Conservation (phyloP, 2,797 vertebrate species). For the Tokudaia muenninki region DNA sequence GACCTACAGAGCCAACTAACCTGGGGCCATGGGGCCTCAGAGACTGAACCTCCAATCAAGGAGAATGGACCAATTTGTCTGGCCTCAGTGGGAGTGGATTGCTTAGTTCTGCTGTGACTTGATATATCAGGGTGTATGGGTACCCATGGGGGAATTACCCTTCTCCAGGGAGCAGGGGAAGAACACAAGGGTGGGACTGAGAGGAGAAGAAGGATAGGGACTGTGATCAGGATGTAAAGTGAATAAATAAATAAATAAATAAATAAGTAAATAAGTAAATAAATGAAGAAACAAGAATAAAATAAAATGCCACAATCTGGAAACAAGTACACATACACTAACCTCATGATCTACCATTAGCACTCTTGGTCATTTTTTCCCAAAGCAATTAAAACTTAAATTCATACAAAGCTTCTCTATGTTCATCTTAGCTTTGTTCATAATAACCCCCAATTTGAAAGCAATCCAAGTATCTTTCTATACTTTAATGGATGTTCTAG, state of each 20-base stretch:
- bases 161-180: background rate
- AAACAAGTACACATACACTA: background rate
- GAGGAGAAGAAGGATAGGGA: no score
- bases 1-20: background rate
- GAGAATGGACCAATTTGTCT: background rate
- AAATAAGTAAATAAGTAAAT: background rate
- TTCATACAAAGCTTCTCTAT: background rate
- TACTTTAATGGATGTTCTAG: background rate
- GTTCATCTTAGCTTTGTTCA: background rate
- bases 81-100: background rate
- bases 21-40: background rate
- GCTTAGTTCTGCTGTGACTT: background rate
- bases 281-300: background rate
- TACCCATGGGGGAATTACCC: background rate
- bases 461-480: background rate
- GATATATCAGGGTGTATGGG: background rate
- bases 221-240: background rate
- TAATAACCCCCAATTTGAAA: background rate
- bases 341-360: background rate
- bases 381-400: slow-evolving; percentile 43
- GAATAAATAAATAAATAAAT: background rate
- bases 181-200: background rate
- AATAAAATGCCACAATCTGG: background rate
- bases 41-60: background rate
- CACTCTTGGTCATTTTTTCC: background rate